phyloP scores from a whole-genome alignment of 1,140 invertebrate species.

The Drosophila melanogaster region Release_6_plus_ISO1_MT NT_037436.4:21203501-21204000 shows the following conservation, averaged over 20 bases:
- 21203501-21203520: no score
- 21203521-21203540: no score
- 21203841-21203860: conserved; percentile 10
- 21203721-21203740: not conserved
- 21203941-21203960: conserved; percentile 13
- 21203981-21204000: conserved; percentile 40
- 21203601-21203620: no score
- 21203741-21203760: no score
- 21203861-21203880: not conserved
- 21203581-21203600: no score
- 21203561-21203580: no score
- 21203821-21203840: conserved; percentile 20
- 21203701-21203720: no score
- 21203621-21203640: no score
- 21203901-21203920: conserved; percentile 34
- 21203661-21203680: no score
- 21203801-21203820: not conserved
- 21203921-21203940: conserved; percentile 11
- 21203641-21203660: no score
- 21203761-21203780: not conserved
- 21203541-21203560: no score
- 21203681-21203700: no score
- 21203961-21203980: not conserved
- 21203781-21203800: not conserved
- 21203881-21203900: conserved; percentile 1